A percentile compares a stretch with the other conserved stretches of the same genome.
These are phyloP conservation scores for Elgaria multicarinata DNA, from an alignment of 2,113 vertebrate species.

Conservation along the genomic window DNA sequence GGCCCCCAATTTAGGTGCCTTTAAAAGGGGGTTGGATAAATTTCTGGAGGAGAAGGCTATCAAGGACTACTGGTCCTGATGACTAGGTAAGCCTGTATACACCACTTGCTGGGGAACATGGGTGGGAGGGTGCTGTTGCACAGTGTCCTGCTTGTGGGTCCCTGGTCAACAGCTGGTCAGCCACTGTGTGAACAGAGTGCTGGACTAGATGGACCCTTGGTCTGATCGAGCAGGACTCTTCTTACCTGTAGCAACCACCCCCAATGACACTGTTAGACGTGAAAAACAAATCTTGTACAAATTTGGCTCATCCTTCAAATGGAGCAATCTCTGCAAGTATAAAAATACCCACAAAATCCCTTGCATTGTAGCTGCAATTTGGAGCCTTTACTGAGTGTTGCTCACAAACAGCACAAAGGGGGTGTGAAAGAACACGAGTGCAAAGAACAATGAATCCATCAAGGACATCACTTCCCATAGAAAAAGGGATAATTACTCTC, in stretches of 20 bases:
- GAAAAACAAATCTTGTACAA: not conserved
- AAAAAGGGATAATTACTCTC: conserved; percentile 4
- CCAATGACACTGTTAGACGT: not conserved
- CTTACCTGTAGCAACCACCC: not conserved
- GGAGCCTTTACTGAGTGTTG: not conserved
- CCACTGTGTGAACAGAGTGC: no score
- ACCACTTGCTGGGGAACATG: no score
- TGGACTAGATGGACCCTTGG: no score
- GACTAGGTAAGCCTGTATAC: no score
- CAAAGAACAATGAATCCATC: not conserved
- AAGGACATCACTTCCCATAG: not conserved
- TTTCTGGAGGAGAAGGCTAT: no score
- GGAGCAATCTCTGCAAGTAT: not conserved
- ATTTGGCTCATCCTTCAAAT: not conserved
- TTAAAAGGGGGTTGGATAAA: no score
- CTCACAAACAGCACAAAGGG: not conserved
- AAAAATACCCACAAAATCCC: not conserved
- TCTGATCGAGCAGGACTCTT: no score
- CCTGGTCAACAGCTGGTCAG: no score
- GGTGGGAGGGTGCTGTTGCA: no score
- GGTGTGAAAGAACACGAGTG: not conserved
- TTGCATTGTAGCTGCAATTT: not conserved
- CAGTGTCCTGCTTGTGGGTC: no score
- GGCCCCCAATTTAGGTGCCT: no score
- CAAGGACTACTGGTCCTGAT: no score